These are phyloP conservation scores for Nesogale talazaci DNA, from an alignment of 2,113 vertebrate species.

Conservation along the genomic window DNA sequence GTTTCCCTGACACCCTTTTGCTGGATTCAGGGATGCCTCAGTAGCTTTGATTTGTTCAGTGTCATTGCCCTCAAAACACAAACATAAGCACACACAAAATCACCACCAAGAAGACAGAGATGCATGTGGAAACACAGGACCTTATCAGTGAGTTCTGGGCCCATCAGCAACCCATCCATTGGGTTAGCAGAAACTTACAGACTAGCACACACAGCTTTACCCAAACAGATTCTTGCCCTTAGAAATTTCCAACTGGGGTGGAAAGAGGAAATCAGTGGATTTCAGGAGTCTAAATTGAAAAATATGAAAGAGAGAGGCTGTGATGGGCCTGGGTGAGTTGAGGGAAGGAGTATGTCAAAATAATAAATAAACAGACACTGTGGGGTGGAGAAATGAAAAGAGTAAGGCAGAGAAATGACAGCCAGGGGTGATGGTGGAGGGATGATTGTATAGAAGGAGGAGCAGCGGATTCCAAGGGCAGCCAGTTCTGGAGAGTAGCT, in stretches of 20 bases:
- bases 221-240: constrained; percentile 15
- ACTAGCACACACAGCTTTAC: background rate
- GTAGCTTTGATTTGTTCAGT: background rate
- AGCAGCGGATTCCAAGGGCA: background rate
- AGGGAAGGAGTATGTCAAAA: background rate
- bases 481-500: background rate
- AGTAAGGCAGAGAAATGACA: background rate
- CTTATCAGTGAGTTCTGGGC: background rate
- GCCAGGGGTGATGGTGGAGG: background rate
- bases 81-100: background rate
- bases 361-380: background rate
- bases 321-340: background rate
- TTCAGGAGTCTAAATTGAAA: constrained; percentile 27
- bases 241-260: background rate
- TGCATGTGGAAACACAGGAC: background rate
- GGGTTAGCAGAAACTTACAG: background rate
- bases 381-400: background rate
- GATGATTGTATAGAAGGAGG: background rate
- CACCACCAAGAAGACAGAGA: background rate
- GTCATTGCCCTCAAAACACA: background rate
- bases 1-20: background rate
- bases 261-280: background rate
- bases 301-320: background rate
- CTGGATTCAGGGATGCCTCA: background rate
- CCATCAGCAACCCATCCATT: background rate